These are phyloP conservation scores for Standfussiana lucernea DNA, from an alignment of 2,888 invertebrate genomes.

Conservation along the genomic window DNA sequence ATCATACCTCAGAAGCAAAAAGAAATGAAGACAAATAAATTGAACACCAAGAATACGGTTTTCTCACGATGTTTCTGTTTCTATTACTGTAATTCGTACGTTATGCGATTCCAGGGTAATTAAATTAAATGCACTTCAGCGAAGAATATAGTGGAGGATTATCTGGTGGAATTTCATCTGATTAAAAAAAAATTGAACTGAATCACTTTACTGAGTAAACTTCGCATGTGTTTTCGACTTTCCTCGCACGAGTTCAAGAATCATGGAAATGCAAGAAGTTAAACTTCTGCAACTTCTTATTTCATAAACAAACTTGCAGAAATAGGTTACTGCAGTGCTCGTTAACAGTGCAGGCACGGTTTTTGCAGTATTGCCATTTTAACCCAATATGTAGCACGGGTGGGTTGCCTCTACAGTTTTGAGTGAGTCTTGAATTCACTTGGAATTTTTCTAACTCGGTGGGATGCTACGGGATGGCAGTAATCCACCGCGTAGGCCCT, in stretches of 20 bases:
- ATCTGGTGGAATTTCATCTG: neutral
- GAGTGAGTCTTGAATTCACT: neutral
- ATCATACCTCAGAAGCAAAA: neutral
- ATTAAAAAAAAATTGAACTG: too few relatives aligned
- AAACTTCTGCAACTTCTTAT: conserved; percentile 36
- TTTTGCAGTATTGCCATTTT: conserved; percentile 59
- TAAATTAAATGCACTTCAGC: neutral
- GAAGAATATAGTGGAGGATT: neutral
- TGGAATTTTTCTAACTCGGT: neutral
- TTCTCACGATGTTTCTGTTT: neutral
- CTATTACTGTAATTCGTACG: neutral
- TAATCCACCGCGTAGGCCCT: neutral
- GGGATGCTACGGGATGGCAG: neutral
- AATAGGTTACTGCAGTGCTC: conserved; percentile 65
- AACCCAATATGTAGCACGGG: conserved; percentile 25
- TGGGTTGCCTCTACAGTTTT: conserved; percentile 1
- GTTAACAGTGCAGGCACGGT: conserved; percentile 57
- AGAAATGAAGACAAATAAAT: neutral
- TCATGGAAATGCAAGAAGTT: conserved; percentile 15
- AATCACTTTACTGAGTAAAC: neutral
- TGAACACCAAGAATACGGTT: too few relatives aligned
- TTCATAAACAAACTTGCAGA: conserved; percentile 53
- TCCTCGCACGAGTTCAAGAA: neutral
- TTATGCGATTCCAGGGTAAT: neutral
- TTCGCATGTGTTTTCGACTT: neutral